A percentile compares a stretch with the other conserved stretches of the same genome.
Evolutionary conservation across 2,888 invertebrate genomes (phyloP).

Genomic region (Meteorus cinctellus): DNA sequence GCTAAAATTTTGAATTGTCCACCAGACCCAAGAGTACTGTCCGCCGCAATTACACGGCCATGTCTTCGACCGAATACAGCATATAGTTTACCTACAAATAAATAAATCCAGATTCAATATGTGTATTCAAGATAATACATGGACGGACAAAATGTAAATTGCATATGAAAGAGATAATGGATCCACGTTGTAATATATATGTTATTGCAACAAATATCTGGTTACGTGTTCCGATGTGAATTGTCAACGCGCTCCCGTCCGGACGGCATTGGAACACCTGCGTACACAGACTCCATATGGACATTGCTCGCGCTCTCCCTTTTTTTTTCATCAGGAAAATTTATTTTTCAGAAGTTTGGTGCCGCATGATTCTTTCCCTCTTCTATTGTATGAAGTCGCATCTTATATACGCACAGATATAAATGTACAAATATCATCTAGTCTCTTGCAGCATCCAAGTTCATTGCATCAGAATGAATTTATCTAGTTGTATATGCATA

Average conservation of each 20-base stretch:
- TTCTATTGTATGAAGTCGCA: constrained; percentile 20
- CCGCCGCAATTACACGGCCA: constrained; percentile 91
- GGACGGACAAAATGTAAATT: not conserved
- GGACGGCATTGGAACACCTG: constrained; percentile 67
- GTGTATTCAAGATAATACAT: not conserved
- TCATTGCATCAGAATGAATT: not conserved
- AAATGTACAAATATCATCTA: not conserved
- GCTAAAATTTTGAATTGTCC: constrained; percentile 91
- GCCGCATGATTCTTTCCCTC: constrained; percentile 3
- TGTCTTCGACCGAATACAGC: constrained; percentile 90
- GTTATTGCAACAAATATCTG: not conserved
- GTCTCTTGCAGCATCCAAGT: not conserved
- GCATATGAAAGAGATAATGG: not conserved
- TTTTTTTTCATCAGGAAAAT: constrained; percentile 19
- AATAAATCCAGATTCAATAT: constrained; percentile 36
- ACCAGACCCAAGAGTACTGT: constrained; percentile 92
- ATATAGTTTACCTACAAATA: constrained; percentile 86
- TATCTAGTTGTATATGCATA: not conserved
- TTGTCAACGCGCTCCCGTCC: constrained; percentile 67
- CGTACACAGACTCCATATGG: constrained; percentile 62
- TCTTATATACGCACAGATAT: not conserved
- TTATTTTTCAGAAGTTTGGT: constrained; percentile 36
- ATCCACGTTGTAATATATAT: not conserved
- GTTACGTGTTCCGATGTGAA: constrained; percentile 47
- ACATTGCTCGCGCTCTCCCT: constrained; percentile 41